Base-by-base conservation (phyloP, 1,140 invertebrate species). In the Antheraea mylitta region DNA sequence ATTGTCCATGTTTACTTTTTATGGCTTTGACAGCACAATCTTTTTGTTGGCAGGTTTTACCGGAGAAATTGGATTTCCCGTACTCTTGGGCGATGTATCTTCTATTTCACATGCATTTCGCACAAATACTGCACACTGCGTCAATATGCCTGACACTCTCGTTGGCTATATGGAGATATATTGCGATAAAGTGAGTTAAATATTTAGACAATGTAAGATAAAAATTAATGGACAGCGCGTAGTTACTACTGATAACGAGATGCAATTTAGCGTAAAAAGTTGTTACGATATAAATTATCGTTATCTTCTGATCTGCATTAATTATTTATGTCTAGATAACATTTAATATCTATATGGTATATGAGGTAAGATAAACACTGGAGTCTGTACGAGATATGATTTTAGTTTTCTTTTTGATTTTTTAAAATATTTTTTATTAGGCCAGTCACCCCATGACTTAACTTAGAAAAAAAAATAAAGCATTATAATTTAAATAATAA, bases 61-160 rank as follows among this genome's bases (percentile, higher is more conserved):
- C 90, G 4, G 86, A 83, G 65, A 85, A 84, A 71, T 78, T 87
- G 75, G 91, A 92, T 48, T 91, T 90, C 53, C 85, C 89, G 0
- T 89, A 89, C 71, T 86, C 87, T 0, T 91, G 90, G 94, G 96
- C 97, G 0, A 94, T 96, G 38, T 97, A 96, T 79, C 92, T 96
- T 8, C 91, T 97, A 4, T 95, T 97, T 73, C 96, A 97, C 80
- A 96, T 95, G 90, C 95, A 98, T 83, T 97, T 97, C 82, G 94
- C 95, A 2, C 95, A 96, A 82, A 93, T 96, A 38, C 91, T 97
- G 59, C 97, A 98, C 83, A 98, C 97, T 0, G 96, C 97, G 18
- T 97, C 97, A n/a, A 97, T 98, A 70, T 97, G 96, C 82, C 92
- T 98, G 70, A 98, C 97, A 0, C 94, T 98, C 0, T 95, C 96